Evolutionary conservation across 23 tunicate genomes (phyloP).

Genomic region (Aplidium turbinatum): DNA sequence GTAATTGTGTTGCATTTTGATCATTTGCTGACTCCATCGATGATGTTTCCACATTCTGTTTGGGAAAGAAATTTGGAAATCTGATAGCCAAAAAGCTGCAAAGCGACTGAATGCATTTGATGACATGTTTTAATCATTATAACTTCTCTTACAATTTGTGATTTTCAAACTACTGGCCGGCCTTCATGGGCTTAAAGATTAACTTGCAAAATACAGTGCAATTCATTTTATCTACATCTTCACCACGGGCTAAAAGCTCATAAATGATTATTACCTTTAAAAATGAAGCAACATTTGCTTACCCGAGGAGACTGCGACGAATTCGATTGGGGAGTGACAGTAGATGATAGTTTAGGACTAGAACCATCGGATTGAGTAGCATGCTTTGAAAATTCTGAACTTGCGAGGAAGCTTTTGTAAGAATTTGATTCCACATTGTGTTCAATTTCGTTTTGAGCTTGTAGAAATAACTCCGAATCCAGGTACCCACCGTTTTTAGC

Average conservation of each 20-base stretch:
- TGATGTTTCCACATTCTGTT: neutral
- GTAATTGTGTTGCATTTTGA: neutral
- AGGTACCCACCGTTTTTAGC: neutral
- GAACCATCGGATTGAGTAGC: constrained; percentile 46
- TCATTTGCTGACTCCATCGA: neutral
- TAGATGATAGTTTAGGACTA: constrained; percentile 23
- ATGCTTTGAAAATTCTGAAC: constrained; percentile 59
- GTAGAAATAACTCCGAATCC: constrained; percentile 63
- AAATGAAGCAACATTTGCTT: too few species aligned
- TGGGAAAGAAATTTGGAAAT: too few species aligned
- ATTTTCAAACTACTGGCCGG: too few species aligned
- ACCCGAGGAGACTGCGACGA: constrained; percentile 12
- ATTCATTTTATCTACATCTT: too few species aligned
- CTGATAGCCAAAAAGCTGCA: too few species aligned
- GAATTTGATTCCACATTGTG: constrained; percentile 54
- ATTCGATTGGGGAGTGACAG: neutral
- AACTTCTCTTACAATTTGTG: too few species aligned
- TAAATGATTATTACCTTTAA: too few species aligned
- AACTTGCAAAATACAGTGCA: too few species aligned
- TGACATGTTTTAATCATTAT: too few species aligned
- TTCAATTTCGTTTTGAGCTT: constrained; percentile 89
- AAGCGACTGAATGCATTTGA: too few species aligned
- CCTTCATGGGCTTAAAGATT: too few species aligned
- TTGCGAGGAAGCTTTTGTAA: constrained; percentile 59
- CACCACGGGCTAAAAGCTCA: too few species aligned